A percentile compares a stretch with the other conserved stretches of the same genome.
Conservation (phyloP, 2,888 invertebrate species). For the Dermolepida albohirtum region DNA sequence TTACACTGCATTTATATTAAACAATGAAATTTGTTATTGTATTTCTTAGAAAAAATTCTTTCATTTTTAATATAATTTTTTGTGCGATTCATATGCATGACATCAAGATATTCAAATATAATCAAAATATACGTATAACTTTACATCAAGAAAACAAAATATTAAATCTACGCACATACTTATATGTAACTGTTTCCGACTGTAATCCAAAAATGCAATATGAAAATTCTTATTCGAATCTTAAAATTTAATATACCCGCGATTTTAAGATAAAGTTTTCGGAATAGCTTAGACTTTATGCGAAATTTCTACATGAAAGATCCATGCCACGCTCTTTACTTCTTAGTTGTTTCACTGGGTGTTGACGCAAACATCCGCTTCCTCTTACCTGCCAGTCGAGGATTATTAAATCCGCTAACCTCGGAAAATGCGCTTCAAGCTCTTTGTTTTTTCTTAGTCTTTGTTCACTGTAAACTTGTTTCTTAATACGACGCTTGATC, state of each 20-base stretch:
- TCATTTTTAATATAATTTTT: no score
- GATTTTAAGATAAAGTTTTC: conserved; percentile 15
- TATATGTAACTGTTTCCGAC: not conserved
- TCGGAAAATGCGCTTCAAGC: conserved; percentile 28
- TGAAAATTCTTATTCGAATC: conserved; percentile 13
- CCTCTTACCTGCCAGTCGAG: conserved; percentile 30
- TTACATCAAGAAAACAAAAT: no score
- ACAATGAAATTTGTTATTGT: no score
- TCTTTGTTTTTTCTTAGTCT: conserved; percentile 17
- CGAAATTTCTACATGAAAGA: conserved; percentile 29
- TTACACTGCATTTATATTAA: no score
- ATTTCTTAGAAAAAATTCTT: no score
- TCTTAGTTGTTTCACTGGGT: conserved; percentile 19
- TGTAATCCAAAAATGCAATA: conserved; percentile 20
- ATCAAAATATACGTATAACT: no score
- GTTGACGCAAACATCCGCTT: conserved; percentile 46
- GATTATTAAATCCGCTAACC: conserved; percentile 42
- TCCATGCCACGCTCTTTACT: not conserved
- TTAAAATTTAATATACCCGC: conserved; percentile 31
- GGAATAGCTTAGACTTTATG: conserved; percentile 21
- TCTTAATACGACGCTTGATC: conserved; percentile 3
- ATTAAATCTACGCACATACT: conserved; percentile 3
- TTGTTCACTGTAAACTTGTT: conserved; percentile 19
- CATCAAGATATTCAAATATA: no score
- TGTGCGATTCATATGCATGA: no score